Base-by-base conservation (phyloP, 2,797 vertebrate genomes). In the Falco peregrinus region DNA sequence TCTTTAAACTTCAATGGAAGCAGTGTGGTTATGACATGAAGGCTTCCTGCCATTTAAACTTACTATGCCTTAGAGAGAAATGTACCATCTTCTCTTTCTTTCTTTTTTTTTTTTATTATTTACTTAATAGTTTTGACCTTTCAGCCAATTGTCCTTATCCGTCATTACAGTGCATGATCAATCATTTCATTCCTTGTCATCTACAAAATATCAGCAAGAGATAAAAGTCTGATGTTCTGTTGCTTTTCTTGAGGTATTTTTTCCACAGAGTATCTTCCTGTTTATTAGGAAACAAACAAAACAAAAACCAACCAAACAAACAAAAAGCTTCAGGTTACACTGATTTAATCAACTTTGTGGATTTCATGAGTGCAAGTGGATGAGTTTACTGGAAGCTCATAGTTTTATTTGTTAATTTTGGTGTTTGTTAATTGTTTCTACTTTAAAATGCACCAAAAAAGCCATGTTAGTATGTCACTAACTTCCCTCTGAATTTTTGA, bases 61-160 rank as follows among this genome's bases (percentile, higher is more conserved):
- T 95, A 93, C 64, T 94, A 16, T 96, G 96, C 93, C 95, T 94
- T 86, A 95, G 94, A 95, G 95, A 97, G 95, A 96, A 94, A 97
- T 87, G 95, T 82, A 81, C 88, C 5, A 2, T 91, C 94, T 94
- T 96, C 79, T 67, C 83, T 54, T 78, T 89, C 13, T 57, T 50
- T 51, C 59, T 56, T 63, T 92, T 77, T 89, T 63, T 96, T 95
- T 97, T 97, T 93, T 84, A 92, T 87, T 97, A 96, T 97, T 98
- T 97, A 97, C 93, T 97, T 97, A 97, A 98, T 98, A 97, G 97
- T 96, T 94, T 97, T 98, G 97, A 98, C 97, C 98, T 98, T 97
- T 98, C 87, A 94, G 97, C 94, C 96, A 97, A 97, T 98, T 98
- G 96, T 97, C 97, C 96, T 98, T 98, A 98, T 98, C 97, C 56